Evolutionary conservation across 1,140 invertebrate species (phyloP), one percentile per base, ranked within the genome.

Genomic region (Subanguina moxae): DNA sequence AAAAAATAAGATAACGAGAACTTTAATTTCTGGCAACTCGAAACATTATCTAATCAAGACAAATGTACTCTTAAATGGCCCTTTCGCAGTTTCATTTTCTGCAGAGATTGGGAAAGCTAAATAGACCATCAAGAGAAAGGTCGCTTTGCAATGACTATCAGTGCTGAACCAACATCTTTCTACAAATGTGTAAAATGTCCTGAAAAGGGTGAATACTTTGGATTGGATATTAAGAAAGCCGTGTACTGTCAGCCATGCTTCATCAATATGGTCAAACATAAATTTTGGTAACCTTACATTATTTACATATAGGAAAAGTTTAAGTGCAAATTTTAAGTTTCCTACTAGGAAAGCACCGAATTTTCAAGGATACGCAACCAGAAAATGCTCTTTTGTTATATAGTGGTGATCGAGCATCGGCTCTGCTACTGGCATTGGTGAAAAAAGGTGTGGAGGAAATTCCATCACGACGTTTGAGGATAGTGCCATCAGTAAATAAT

Each of bases 171-270:
- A 38, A 38, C 48, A 52, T 15, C 3, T 15, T 19, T 25, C n/a
- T 15, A 52, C 48, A 64, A 68, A 69, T 68, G 67, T 42, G 30
- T 68, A 27, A 68, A 68, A 68, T 68, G 67, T 28, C 27, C 63
- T 43, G 25, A 30, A 32, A 30, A 32, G 8, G 67, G 63, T 17
- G 64, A 32, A 48, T 68, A 67, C 30, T 68, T 43, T 43, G 52
- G 67, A 19, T 25, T 45, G 1, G 57, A 68, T 28, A 27, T 63
- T 21, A 64, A 68, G 17, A 32, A 68, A 68, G 64, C 67, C 0
- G 65, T 68, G 9, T 68, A 68, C 30, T 68, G 67, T 25, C n/a
- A 38, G 23, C 28, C 65, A 32, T 68, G 67, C 23, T 68, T 68
- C 28, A 27, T 68, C 0, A 48, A 67, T 15, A 68, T 68, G 67